These are phyloP conservation scores for Onthophagus sagittarius DNA, from an alignment of 2,888 invertebrate species.

Conservation along the genomic window DNA sequence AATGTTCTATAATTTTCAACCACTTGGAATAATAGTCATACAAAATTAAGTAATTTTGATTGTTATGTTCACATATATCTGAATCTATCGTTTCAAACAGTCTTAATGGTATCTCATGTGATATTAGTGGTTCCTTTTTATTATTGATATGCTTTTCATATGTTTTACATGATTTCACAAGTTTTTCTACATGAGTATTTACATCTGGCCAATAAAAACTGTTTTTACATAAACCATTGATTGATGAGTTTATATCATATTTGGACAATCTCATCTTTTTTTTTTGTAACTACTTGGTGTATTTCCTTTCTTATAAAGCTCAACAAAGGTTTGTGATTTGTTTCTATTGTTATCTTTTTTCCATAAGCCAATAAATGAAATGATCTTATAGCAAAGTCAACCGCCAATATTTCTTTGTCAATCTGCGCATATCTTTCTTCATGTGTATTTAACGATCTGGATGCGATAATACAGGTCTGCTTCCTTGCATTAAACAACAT, in stretches of 20 bases:
- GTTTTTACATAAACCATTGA: too few relatives aligned
- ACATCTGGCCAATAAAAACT: too few relatives aligned
- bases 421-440: conserved; percentile 26
- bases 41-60: too few relatives aligned
- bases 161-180: too few relatives aligned
- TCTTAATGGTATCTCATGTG: too few relatives aligned
- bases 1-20: too few relatives aligned
- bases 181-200: too few relatives aligned
- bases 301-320: background rate
- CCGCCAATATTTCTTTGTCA: conserved; percentile 28
- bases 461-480: conserved; percentile 21
- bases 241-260: background rate
- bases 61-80: too few relatives aligned
- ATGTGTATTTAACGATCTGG: background rate
- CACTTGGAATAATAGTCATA: too few relatives aligned
- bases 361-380: conserved; percentile 1
- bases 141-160: too few relatives aligned
- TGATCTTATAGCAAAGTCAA: conserved; percentile 13
- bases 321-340: conserved; percentile 7
- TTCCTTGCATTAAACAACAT: conserved; percentile 29
- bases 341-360: background rate
- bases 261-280: conserved; percentile 18
- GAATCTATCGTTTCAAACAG: too few relatives aligned
- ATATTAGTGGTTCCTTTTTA: too few relatives aligned
- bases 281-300: conserved; percentile 2